phyloP scores from a whole-genome alignment of 2,113 vertebrate species.

The Oreochromis spilurus region DNA sequence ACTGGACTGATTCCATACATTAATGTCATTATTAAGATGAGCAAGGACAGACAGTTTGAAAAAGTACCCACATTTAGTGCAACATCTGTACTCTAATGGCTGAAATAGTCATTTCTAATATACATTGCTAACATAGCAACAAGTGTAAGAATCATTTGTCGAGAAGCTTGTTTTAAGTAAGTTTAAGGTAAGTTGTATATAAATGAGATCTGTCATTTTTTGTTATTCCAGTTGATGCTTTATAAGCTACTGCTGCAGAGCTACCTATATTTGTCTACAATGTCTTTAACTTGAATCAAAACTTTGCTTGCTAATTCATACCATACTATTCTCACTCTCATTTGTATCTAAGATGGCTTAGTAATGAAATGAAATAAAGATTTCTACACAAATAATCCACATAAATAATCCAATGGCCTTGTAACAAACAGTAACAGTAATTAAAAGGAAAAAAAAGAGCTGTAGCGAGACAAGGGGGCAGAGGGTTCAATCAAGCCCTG shows the following conservation, averaged over 20 bases:
- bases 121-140: neutral
- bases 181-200: neutral
- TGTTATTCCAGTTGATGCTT: neutral
- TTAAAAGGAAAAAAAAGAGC: rapidly evolving
- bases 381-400: neutral
- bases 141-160: neutral
- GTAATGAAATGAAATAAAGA: neutral
- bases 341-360: neutral
- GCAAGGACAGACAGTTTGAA: neutral
- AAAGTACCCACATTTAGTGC: neutral
- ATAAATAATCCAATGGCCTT: neutral
- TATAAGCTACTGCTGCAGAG: neutral
- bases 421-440: slow-evolving; percentile 13
- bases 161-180: neutral
- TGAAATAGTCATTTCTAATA: neutral
- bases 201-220: neutral
- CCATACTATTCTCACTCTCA: neutral
- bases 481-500: slow-evolving; percentile 21
- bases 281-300: neutral
- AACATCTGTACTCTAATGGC: neutral
- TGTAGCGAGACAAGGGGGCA: neutral
- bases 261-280: neutral
- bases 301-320: neutral
- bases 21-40: neutral
- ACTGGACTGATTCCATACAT: neutral